Evolutionary conservation across 2,797 vertebrate genomes (phyloP).

Genomic region (Galago senegalensis): DNA sequence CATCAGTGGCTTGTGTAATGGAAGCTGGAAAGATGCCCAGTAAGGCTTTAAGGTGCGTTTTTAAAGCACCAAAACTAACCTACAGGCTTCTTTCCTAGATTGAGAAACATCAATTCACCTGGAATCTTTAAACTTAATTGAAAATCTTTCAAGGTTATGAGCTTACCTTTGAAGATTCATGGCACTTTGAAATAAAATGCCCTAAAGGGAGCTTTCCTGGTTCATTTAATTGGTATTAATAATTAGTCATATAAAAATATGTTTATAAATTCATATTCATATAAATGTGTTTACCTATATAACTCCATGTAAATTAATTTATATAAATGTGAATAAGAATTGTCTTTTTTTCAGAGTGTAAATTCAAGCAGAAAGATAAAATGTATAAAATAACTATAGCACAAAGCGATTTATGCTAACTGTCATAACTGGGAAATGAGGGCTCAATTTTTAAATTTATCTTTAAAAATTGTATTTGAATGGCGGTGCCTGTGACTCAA

Average conservation of each 20-base stretch:
- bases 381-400: not conserved
- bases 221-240: not conserved
- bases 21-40: not conserved
- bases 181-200: not conserved
- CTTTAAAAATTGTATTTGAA: not conserved
- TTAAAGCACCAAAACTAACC: not conserved
- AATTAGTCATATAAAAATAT: not conserved
- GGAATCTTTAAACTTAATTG: not conserved
- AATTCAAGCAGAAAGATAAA: not conserved
- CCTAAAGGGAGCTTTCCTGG: not conserved
- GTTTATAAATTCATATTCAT: not conserved
- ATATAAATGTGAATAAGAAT: not conserved
- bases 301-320: not conserved
- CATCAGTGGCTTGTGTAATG: not conserved
- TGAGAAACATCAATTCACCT: not conserved
- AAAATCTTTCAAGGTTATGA: not conserved
- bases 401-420: not conserved
- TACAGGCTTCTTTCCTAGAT: not conserved
- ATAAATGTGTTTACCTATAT: not conserved
- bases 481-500: too few relatives aligned
- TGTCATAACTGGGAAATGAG: not conserved
- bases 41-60: not conserved
- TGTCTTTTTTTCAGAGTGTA: conserved; percentile 5
- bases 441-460: not conserved
- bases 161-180: not conserved